Evolutionary conservation across 1,140 invertebrate genomes (phyloP).

Genomic region (Trissolcus basalis): DNA sequence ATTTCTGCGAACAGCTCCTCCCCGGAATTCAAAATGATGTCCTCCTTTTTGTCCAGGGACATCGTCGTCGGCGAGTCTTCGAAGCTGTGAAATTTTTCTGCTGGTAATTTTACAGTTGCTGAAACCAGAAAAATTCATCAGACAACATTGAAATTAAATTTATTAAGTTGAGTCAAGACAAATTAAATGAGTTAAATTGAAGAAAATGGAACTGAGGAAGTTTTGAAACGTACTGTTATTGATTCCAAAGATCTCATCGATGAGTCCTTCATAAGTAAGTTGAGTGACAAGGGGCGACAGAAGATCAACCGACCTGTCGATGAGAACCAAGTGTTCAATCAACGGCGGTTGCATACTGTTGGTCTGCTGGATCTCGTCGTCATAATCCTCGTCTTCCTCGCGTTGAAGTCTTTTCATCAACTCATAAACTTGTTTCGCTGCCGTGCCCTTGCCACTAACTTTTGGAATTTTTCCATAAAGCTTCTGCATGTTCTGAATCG

Average conservation of each 20-base stretch:
- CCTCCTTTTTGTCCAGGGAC: slow-evolving; percentile 84
- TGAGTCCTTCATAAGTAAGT: slow-evolving; percentile 97
- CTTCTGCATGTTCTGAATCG: slow-evolving; percentile 89
- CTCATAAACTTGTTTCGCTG: slow-evolving; percentile 92
- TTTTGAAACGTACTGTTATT: slow-evolving; percentile 78
- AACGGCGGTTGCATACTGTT: slow-evolving; percentile 65
- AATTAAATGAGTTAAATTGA: no score
- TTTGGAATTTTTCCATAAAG: slow-evolving; percentile 93
- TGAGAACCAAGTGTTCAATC: slow-evolving; percentile 91
- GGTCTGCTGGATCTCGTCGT: slow-evolving; percentile 54
- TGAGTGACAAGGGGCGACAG: slow-evolving; percentile 95
- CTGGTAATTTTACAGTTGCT: slow-evolving; percentile 90
- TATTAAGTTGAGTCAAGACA: no score
- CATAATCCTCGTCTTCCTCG: slow-evolving; percentile 82
- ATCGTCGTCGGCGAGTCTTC: slow-evolving; percentile 81
- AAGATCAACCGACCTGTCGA: slow-evolving; percentile 94
- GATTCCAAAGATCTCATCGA: slow-evolving; percentile 92
- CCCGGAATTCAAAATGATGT: slow-evolving; percentile 91
- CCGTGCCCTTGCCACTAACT: slow-evolving; percentile 92
- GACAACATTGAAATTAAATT: slow-evolving; percentile 3
- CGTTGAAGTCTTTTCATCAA: slow-evolving; percentile 87
- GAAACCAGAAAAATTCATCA: slow-evolving; percentile 25
- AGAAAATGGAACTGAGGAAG: no score
- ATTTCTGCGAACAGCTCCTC: slow-evolving; percentile 93
- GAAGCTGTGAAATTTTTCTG: slow-evolving; percentile 85